These are phyloP conservation scores for Operophtera brumata DNA, from an alignment of 2,888 invertebrate species.

Conservation along the genomic window DNA sequence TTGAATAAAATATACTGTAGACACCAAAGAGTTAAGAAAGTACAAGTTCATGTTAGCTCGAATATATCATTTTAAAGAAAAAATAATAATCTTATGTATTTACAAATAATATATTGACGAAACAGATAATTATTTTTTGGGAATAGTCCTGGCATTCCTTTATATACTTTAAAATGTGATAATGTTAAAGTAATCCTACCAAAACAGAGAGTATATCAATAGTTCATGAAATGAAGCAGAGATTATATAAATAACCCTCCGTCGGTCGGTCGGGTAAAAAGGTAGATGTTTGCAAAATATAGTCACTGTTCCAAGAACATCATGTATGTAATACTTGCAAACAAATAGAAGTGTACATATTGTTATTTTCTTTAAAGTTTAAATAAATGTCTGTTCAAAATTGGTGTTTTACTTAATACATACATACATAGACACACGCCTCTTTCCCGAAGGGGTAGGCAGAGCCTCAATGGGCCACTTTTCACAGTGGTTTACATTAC, in stretches of 20 bases:
- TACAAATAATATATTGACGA: conserved; percentile 28
- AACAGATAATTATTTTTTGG: conserved; percentile 32
- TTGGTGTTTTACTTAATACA: conserved; percentile 38
- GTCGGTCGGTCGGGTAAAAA: background rate
- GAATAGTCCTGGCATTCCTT: conserved; percentile 32
- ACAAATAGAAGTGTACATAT: conserved; percentile 55
- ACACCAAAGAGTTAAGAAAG: conserved; percentile 37
- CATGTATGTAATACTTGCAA: conserved; percentile 36
- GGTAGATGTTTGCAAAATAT: conserved; percentile 24
- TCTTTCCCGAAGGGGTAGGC: too few relatives aligned
- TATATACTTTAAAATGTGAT: conserved; percentile 35
- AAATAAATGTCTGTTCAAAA: conserved; percentile 78
- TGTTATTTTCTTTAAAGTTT: conserved; percentile 76
- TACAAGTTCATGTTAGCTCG: conserved; percentile 43
- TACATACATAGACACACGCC: too few relatives aligned
- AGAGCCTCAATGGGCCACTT: too few relatives aligned
- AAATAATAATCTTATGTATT: conserved; percentile 31
- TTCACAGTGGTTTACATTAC: too few relatives aligned
- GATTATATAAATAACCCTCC: background rate
- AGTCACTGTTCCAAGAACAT: conserved; percentile 48
- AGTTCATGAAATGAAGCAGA: conserved; percentile 26
- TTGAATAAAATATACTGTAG: conserved; percentile 14
- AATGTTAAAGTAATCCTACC: conserved; percentile 26
- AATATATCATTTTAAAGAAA: conserved; percentile 43
- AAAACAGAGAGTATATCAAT: conserved; percentile 18